Evolutionary conservation across 2,888 invertebrate species (phyloP), one percentile per base, ranked within the genome.

Genomic region (Spisula subtruncata): DNA sequence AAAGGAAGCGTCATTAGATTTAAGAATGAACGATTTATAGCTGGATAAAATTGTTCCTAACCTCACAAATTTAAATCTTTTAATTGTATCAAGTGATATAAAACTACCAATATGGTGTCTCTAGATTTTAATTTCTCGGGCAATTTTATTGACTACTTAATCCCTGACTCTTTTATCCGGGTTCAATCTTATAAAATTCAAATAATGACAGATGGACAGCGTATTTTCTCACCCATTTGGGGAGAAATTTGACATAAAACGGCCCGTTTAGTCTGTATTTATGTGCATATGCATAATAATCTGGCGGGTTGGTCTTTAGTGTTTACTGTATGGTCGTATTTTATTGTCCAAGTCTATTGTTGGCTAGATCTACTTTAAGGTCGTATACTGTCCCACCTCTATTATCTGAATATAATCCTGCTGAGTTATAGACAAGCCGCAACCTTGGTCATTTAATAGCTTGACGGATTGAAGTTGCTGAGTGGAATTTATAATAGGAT

Each of bases 141-240:
- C 75, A 18, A 75, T 75, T 41, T 32, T 75, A 75, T 35, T 75
- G 75, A 75, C 75, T 75, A 35, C 32, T 75, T 75, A 75, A 75
- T 75, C 75, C 75, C 25, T 75, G 18, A 35, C 25, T 10, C 32
- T n/a, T 6, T 66, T 66, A 66, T 66, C 60, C 25, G 60, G 25
- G n/a, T 66, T 10, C 75, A 16, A 75, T 75, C 75, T 75, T 75
- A 35, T 32, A 75, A 35, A 41, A 35, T 75, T 75, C 75, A 32
- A 35, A 35, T 75, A 75, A 75, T 75, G 75, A 75, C 75, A 75
- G 75, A 75, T 75, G 75, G 75, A 16, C 32, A 32, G 75, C 75
- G 16, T 32, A 35, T 75, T 75, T 75, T 75, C 75, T 32, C 75
- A 75, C 35, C 75, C 75, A 75, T 75, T 75, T 75, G 75, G 14